Evolutionary conservation across 2,797 vertebrate species (phyloP).

Genomic region (Pachyuromys duprasi): DNA sequence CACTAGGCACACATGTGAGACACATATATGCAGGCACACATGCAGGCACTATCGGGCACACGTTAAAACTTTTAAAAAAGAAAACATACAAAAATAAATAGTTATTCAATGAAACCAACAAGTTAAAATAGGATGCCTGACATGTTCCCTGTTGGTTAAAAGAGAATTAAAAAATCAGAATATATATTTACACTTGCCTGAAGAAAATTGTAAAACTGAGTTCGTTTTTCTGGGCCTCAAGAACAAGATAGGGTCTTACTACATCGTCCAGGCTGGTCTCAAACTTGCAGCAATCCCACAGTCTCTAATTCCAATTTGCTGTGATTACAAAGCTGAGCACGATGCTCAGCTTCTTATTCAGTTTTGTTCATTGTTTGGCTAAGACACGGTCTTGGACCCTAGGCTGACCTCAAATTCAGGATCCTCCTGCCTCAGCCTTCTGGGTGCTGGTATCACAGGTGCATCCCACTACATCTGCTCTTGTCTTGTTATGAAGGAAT

Average conservation of each 20-base stretch:
- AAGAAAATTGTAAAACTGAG: not conserved
- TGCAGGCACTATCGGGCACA: not conserved
- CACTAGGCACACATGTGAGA: too few species aligned
- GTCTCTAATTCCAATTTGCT: not conserved
- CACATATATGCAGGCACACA: not conserved
- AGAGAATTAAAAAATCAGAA: not conserved
- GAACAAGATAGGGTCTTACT: not conserved
- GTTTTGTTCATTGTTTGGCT: not conserved
- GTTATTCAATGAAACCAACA: not conserved
- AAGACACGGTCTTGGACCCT: not conserved
- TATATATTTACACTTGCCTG: not conserved
- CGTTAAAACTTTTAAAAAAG: not conserved
- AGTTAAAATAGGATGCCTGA: not conserved
- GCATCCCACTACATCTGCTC: not conserved
- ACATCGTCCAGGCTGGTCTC: not conserved
- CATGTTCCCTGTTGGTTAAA: not conserved
- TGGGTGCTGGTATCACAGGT: not conserved
- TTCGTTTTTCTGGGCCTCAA: not conserved
- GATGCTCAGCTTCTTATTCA: not conserved
- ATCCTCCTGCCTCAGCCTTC: not conserved
- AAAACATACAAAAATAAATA: not conserved
- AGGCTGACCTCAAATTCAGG: not conserved
- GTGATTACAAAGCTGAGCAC: not conserved
- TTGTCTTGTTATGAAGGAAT: not conserved
- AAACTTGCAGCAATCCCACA: not conserved